Percentiles rank a stretch among this genome's conserved stretches.
Conservation (phyloP, 2,888 invertebrate species). For the Balanococcus diminutus region DNA sequence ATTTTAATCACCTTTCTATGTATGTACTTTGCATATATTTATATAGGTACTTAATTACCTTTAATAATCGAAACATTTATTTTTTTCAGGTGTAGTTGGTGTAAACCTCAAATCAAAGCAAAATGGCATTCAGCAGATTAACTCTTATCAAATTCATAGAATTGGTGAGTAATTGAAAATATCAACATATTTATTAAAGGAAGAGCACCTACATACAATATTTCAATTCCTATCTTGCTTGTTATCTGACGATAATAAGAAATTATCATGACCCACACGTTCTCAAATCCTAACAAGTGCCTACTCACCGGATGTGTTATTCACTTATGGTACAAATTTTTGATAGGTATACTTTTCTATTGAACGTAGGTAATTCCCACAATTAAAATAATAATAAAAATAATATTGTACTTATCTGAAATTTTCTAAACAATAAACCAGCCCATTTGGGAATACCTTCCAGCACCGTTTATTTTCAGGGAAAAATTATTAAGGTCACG, state of each 20-base stretch:
- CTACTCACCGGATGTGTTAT: neutral
- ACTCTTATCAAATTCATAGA: conserved; percentile 45
- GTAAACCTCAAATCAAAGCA: conserved; percentile 16
- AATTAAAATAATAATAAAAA: neutral
- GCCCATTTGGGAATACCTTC: neutral
- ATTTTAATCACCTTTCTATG: too few relatives aligned
- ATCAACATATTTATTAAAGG: neutral
- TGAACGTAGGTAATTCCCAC: neutral
- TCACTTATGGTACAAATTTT: neutral
- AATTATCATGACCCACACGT: neutral
- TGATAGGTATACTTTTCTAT: neutral
- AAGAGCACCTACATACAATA: neutral
- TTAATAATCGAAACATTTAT: neutral
- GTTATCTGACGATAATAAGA: neutral
- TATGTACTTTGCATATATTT: too few relatives aligned
- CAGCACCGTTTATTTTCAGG: neutral
- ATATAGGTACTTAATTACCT: too few relatives aligned
- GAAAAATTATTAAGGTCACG: conserved; percentile 9
- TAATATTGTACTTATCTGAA: neutral
- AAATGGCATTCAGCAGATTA: conserved; percentile 54
- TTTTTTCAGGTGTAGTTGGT: neutral
- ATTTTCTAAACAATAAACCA: neutral
- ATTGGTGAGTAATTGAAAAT: conserved; percentile 45
- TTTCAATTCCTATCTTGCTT: neutral
- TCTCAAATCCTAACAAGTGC: neutral